Evolutionary conservation across 2,888 invertebrate species (phyloP), one percentile per base, ranked within the genome.

Genomic region (Eutolmus rufibarbis): DNA sequence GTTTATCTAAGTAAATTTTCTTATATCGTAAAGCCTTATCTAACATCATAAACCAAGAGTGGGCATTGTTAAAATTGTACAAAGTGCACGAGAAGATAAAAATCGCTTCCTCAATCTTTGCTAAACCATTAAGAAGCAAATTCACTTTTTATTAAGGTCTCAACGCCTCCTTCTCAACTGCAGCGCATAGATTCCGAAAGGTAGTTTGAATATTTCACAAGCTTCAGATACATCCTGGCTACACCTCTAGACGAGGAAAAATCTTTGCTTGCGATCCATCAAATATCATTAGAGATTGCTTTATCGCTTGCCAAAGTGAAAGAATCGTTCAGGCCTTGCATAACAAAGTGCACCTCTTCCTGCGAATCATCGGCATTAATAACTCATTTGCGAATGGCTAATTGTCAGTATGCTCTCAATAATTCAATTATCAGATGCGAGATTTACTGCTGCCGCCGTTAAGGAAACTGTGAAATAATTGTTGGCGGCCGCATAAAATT

Each of bases 351-450:
- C 51, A 79, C 40, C 16, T 37, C 82, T 23, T 82, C 82, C 19
- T 66, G 19, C 31, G 19, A 66, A 57, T 82, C 82, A 66, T 57
- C 12, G n/a, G 37, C 82, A 82, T 82, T 82, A 82, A 82, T 82
- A 82, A 57, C 82, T 34, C 82, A 82, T 82, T 82, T 82, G 37
- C 57, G 19, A 66, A 28, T 28, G 37, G 57, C 37, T 57, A 82
- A 82, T 82, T 82, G 66, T 57, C 37, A 66, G 57, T 9, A 82
- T 82, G 66, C 66, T 82, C 82, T 66, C 82, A 82, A 82, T 82
- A 82, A 82, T 82, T 82, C 82, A 82, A 82, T 82, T 82, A 82
- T 82, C 82, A 57, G 82, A 82, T 57, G 31, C 56, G 37, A 82
- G 34, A 82, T 66, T 57, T 82, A 66, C 34, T 28, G n/a, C 76